These are phyloP conservation scores for Hybos culiciformis DNA, from an alignment of 2,888 invertebrate species.

Conservation along the genomic window DNA sequence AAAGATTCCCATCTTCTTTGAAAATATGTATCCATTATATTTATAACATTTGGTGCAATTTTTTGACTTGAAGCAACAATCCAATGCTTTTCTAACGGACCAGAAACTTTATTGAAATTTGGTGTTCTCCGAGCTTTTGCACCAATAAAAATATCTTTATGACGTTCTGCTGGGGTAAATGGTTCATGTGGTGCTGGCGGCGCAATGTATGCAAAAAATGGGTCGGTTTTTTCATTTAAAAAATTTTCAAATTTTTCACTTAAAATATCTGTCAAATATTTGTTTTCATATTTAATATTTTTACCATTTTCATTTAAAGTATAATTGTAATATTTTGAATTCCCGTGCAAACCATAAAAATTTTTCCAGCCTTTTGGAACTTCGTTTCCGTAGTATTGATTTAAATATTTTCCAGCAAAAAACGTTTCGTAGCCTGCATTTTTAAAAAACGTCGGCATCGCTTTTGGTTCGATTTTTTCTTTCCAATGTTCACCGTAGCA, in stretches of 20 bases:
- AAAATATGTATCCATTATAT: slow-evolving; percentile 54
- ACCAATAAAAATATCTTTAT: slow-evolving; percentile 45
- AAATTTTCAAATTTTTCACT: slow-evolving; percentile 29
- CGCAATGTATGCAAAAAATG: slow-evolving; percentile 72
- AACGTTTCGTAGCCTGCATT: slow-evolving; percentile 61
- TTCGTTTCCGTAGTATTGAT: slow-evolving; percentile 39
- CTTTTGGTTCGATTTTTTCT: slow-evolving; percentile 43
- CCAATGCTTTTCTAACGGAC: slow-evolving; percentile 66
- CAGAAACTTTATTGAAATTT: slow-evolving; percentile 46
- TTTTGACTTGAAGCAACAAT: slow-evolving; percentile 46
- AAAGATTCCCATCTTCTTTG: slow-evolving; percentile 65
- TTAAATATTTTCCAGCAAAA: slow-evolving; percentile 89
- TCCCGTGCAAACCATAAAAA: slow-evolving; percentile 80
- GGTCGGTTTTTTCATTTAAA: slow-evolving; percentile 15
- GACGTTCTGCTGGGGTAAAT: slow-evolving; percentile 66
- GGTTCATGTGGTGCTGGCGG: slow-evolving; percentile 82
- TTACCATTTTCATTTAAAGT: slow-evolving; percentile 68
- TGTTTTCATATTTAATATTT: slow-evolving; percentile 45
- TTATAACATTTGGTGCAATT: slow-evolving; percentile 44
- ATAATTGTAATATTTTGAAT: slow-evolving; percentile 87
- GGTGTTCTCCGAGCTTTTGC: slow-evolving; percentile 50
- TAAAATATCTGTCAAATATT: slow-evolving; percentile 77
- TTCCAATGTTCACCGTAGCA: slow-evolving; percentile 63
- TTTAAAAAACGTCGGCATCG: slow-evolving; percentile 56
- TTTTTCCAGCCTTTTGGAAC: slow-evolving; percentile 76